phyloP scores from a whole-genome alignment of 2,797 vertebrate genomes.

The Danio tinwini region DNA sequence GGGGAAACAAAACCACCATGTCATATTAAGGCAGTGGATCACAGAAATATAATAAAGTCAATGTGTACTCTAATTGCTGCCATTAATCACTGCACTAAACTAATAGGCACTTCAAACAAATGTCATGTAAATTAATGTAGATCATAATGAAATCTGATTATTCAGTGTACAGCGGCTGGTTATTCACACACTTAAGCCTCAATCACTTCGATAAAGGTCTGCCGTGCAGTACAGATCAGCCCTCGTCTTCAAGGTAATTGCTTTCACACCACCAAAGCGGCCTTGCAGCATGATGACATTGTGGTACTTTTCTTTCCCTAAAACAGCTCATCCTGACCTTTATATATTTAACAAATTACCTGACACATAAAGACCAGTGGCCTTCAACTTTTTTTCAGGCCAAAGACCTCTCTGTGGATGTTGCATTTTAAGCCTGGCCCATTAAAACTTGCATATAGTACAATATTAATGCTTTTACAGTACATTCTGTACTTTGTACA shows the following conservation, averaged over 20 bases:
- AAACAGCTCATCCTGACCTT: conserved; percentile 27
- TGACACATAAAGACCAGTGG: conserved; percentile 15
- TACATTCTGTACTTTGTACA: background rate
- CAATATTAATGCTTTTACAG: background rate
- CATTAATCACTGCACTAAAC: conserved; percentile 36
- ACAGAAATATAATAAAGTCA: conserved; percentile 35
- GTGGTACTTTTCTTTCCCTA: conserved; percentile 27
- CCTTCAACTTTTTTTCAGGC: conserved; percentile 26
- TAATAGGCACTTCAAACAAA: conserved; percentile 32
- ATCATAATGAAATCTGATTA: conserved; percentile 42
- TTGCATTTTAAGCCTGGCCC: conserved; percentile 9
- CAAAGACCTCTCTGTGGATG: background rate
- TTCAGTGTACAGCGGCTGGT: conserved; percentile 19
- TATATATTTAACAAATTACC: conserved; percentile 31
- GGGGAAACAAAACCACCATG: conserved; percentile 25
- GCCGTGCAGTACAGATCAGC: conserved; percentile 15
- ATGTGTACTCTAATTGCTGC: conserved; percentile 31
- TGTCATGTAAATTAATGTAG: conserved; percentile 36
- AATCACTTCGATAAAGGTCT: conserved; percentile 24
- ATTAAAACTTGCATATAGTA: background rate
- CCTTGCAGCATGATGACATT: conserved; percentile 23
- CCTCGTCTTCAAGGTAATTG: conserved; percentile 35
- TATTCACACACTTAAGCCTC: conserved; percentile 22
- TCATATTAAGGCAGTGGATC: conserved; percentile 30
- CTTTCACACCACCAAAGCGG: conserved; percentile 28